Evolutionary conservation across 1,140 invertebrate species (phyloP), one percentile per base, ranked within the genome.

Genomic region (Vanessa tameamea): DNA sequence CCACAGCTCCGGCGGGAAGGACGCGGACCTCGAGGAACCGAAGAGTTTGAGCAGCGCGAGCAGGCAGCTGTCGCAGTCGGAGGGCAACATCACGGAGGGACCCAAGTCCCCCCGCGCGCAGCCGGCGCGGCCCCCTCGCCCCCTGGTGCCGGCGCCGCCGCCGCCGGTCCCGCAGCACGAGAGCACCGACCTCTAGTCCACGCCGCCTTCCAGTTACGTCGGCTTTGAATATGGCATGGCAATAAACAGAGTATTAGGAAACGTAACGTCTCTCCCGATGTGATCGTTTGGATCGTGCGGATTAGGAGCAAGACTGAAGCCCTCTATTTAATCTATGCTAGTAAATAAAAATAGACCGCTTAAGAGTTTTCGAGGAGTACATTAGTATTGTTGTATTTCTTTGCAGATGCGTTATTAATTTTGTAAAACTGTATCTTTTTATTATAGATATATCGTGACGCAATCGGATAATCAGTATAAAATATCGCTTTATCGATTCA

Each of bases 31-130:
- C 14, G 84, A 89, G 8, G 87, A 88, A 74, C 84, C 82, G 11
- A 88, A 88, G 75, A 69, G 79, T 13, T 79, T 93, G 75, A 79
- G 82, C 73, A 84, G 79, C 75, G 86, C 87, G 37, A 88, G 82
- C 70, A 82, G 92, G 13, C 91, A 93, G 77, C 78, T 92, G 72
- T 93, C 92, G 70, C 91, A 93, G 77, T 93, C 92, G 13, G 92
- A 93, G 72, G 91, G 92, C 69, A 92, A 89, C 74, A 93, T 93
- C 75, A 83, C 91, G 51, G 92, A 92, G 47, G 83, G 82, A 64
- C 83, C 85, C 23, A 78, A 81, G 59, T 89, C 88, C 11, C 90
- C 90, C 48, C 85, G 82, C 26, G 82, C 87, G 65, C 87, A 68
- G 65, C 65, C 47, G 11, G 76, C 82, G 48, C 82, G 86, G 0